phyloP scores from a whole-genome alignment of 2,888 invertebrate species.

The Microctonus aethiopoides region DNA sequence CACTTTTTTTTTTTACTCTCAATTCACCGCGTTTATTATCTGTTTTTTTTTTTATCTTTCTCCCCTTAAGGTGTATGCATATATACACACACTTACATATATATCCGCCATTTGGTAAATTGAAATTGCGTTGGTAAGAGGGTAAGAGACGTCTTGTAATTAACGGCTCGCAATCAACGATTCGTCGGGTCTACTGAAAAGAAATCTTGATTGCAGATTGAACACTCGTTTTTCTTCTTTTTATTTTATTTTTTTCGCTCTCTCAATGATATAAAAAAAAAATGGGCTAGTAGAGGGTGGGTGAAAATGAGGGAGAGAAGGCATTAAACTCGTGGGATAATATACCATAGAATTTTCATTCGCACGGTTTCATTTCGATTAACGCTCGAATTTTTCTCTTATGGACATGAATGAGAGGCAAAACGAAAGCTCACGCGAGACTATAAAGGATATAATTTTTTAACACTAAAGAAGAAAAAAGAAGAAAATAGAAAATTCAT shows the following conservation, averaged over 20 bases:
- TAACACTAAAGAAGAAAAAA: no score
- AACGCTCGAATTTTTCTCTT: slow-evolving; percentile 46
- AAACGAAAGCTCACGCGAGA: neutral
- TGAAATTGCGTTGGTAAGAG: slow-evolving; percentile 32
- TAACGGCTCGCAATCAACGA: slow-evolving; percentile 35
- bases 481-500: no score
- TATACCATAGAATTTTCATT: slow-evolving; percentile 61
- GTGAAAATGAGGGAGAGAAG: slow-evolving; percentile 37
- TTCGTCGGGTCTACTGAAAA: slow-evolving; percentile 32
- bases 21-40: neutral
- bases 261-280: slow-evolving; percentile 13
- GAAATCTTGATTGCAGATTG: slow-evolving; percentile 38
- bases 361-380: slow-evolving; percentile 66
- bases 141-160: slow-evolving; percentile 31
- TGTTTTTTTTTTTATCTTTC: neutral
- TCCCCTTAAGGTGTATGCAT: neutral
- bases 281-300: neutral
- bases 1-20: neutral
- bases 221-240: slow-evolving; percentile 27
- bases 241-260: slow-evolving; percentile 7
- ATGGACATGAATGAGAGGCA: slow-evolving; percentile 28
- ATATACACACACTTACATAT: no score
- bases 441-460: no score
- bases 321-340: slow-evolving; percentile 54
- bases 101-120: slow-evolving; percentile 30